Evolutionary conservation across 2,797 vertebrate genomes (phyloP).

Genomic region (Parotocinclus haroldoi): DNA sequence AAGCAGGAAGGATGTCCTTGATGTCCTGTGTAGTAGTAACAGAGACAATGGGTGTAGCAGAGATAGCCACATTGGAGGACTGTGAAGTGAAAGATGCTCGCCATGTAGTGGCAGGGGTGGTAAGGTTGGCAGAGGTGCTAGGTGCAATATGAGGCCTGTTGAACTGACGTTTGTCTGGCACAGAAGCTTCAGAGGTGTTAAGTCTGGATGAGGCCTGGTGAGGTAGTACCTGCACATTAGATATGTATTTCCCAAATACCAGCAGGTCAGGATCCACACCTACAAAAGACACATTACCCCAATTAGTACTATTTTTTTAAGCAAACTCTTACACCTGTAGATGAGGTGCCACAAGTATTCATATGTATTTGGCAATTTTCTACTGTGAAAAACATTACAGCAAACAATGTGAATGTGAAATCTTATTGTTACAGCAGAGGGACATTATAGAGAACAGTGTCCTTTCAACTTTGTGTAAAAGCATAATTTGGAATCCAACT

Average conservation of each 20-base stretch:
- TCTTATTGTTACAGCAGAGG: too few relatives aligned
- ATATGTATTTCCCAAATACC: constrained; percentile 82
- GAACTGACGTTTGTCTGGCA: constrained; percentile 72
- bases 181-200: constrained; percentile 61
- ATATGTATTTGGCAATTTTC: too few relatives aligned
- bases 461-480: too few relatives aligned
- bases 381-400: too few relatives aligned
- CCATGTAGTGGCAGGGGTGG: constrained; percentile 5
- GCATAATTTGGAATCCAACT: too few relatives aligned
- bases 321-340: neutral
- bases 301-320: neutral
- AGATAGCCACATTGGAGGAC: neutral
- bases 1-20: constrained; percentile 9
- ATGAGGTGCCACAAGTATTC: too few relatives aligned
- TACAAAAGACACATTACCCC: constrained; percentile 46
- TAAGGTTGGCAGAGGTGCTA: constrained; percentile 22
- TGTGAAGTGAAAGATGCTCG: neutral
- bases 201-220: constrained; percentile 61
- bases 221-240: constrained; percentile 62
- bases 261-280: constrained; percentile 91
- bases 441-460: too few relatives aligned
- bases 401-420: too few relatives aligned
- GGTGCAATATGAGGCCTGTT: constrained; percentile 53
- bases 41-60: neutral
- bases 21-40: constrained; percentile 3